phyloP scores from a whole-genome alignment of 2,113 vertebrate species.

The Hippocampus barbouri region DNA sequence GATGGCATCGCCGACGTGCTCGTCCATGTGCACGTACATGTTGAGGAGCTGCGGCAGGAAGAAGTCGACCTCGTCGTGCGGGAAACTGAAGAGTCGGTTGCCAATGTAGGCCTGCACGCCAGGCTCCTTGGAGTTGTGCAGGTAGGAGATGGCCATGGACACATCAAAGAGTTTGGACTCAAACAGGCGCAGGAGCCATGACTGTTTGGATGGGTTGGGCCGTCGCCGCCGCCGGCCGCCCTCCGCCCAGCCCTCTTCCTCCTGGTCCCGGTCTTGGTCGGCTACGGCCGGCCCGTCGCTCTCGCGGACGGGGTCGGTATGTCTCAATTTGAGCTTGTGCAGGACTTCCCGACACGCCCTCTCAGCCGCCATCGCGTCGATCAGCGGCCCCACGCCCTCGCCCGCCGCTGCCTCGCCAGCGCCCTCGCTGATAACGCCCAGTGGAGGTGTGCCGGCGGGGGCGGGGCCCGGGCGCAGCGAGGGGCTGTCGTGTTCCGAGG shows the following conservation, averaged over 20 bases:
- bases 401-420: conserved; percentile 84
- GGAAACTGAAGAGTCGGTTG: conserved; percentile 90
- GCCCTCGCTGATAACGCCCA: conserved; percentile 84
- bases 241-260: conserved; percentile 69
- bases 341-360: conserved; percentile 88
- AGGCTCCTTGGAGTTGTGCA: conserved; percentile 94
- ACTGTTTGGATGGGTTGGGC: conserved; percentile 88
- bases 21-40: conserved; percentile 98
- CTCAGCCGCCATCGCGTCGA: conserved; percentile 85
- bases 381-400: conserved; percentile 78
- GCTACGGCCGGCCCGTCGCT: neutral
- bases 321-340: conserved; percentile 78
- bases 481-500: conserved; percentile 46
- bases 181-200: conserved; percentile 91
- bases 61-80: conserved; percentile 88
- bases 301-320: neutral
- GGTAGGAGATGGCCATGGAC: conserved; percentile 96
- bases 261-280: conserved; percentile 55
- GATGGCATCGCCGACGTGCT: conserved; percentile 93
- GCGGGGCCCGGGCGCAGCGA: conserved; percentile 48
- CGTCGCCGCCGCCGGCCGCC: conserved; percentile 77
- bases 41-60: conserved; percentile 94
- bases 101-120: conserved; percentile 97
- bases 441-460: conserved; percentile 65
- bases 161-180: conserved; percentile 96